A percentile compares a stretch with the other conserved stretches of the same genome.
Evolutionary conservation across 2,888 invertebrate genomes (phyloP).

Genomic region (Epinotia brunnichana): DNA sequence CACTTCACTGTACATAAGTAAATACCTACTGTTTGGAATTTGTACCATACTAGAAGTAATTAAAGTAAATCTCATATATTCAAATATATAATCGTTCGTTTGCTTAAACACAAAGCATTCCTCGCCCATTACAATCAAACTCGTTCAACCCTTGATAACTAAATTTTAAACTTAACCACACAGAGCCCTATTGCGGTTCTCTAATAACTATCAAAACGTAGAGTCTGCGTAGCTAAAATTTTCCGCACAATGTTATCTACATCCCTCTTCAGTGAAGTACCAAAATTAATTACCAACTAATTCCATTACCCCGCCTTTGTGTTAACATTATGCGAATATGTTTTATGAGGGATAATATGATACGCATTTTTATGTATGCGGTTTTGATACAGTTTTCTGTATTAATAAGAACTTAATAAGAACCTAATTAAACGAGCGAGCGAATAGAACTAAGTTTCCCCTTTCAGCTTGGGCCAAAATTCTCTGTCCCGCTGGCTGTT

Average conservation of each 20-base stretch:
- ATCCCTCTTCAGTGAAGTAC: slow-evolving; percentile 69
- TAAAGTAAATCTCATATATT: neutral
- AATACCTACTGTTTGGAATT: neutral
- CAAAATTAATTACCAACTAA: slow-evolving; percentile 73
- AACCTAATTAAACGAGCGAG: too few relatives aligned
- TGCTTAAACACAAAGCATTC: slow-evolving; percentile 7
- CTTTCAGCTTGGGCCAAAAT: too few relatives aligned
- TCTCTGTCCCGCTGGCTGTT: too few relatives aligned
- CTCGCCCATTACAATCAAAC: slow-evolving; percentile 29
- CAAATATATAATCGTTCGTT: slow-evolving; percentile 12
- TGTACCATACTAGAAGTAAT: too few relatives aligned
- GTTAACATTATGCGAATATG: slow-evolving; percentile 43
- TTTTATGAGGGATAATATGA: slow-evolving; percentile 39
- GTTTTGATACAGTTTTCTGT: neutral
- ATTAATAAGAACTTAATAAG: too few relatives aligned
- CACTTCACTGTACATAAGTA: too few relatives aligned
- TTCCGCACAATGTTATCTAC: slow-evolving; percentile 57
- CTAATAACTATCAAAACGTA: slow-evolving; percentile 52
- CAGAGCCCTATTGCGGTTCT: slow-evolving; percentile 48
- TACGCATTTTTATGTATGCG: slow-evolving; percentile 17
- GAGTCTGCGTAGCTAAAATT: slow-evolving; percentile 64
- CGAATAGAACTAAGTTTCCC: too few relatives aligned
- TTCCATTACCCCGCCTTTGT: slow-evolving; percentile 64
- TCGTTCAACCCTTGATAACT: slow-evolving; percentile 43
- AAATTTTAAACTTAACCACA: slow-evolving; percentile 51